Base-by-base conservation (phyloP, 2,888 invertebrate species). In the Platypus cylindrus region DNA sequence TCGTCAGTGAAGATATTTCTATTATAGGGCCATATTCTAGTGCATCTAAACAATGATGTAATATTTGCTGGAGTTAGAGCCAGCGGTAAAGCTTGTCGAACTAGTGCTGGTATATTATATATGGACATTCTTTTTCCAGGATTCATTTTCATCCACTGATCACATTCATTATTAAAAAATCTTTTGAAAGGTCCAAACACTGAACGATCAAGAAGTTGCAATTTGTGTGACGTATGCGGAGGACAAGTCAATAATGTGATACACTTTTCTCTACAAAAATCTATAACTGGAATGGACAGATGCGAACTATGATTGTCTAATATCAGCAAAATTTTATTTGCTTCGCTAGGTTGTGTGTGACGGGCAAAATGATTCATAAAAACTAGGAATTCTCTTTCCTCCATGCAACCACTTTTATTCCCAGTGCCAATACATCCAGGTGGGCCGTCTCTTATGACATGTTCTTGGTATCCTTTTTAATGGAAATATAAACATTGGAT, bases 381-480 rank as follows among this genome's bases (percentile, higher is more conserved):
- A 18, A 34, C 31, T 13, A 37, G 17, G 37, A 47, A 48, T 28
- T 38, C 17, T 11, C 40, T 40, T 25, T 31, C 44, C 11, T 30
- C 45, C 48, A 49, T 51, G 47, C 46, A 49, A 5, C 50, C 49
- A 17, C 45, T 46, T 11, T 36, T 30, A 46, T 47, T 46, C n/a
- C 41, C 46, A 31, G 30, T 36, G 12, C 46, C 48, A 17, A 27
- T 30, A 12, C 34, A 37, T 22, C 49, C 49, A 25, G 45, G 38
- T 13, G 55, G 56, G n/a, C 54, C 45, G 36, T 41, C 32, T 12
- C 29, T 26, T 8, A 48, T 17, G 22, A 48, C 44, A 24, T 40
- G 42, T 24, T 40, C 37, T 16, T n/a, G n/a, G n/a, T n/a, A n/a
- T n/a, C n/a, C n/a, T n/a, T n/a, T n/a, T n/a, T n/a, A n/a, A n/a